Percentiles rank a stretch among this genome's conserved stretches.
These are phyloP conservation scores for Drosophila infuscata DNA, from an alignment of 2,888 invertebrate genomes.

Conservation along the genomic window DNA sequence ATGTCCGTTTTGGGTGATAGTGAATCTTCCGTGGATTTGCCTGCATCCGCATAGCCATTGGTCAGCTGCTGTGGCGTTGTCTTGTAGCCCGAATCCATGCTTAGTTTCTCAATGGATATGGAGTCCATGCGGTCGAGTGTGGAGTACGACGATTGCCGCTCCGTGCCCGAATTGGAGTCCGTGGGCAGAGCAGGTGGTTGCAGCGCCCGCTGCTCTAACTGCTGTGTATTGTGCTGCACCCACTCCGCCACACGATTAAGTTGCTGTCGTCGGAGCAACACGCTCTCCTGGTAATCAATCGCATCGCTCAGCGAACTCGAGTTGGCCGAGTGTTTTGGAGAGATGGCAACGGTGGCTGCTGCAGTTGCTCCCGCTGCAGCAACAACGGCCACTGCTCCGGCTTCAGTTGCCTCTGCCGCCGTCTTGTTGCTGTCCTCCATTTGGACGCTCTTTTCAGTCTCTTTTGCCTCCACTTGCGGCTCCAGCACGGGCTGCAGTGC, in stretches of 20 bases:
- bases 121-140: constrained; percentile 82
- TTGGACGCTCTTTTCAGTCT: constrained; percentile 56
- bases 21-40: constrained; percentile 81
- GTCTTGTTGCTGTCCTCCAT: constrained; percentile 23
- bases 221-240: constrained; percentile 89
- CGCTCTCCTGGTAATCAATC: constrained; percentile 85
- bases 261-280: constrained; percentile 88
- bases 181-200: constrained; percentile 61
- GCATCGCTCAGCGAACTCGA: constrained; percentile 83
- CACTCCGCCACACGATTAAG: constrained; percentile 91
- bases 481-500: constrained; percentile 70
- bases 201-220: constrained; percentile 82
- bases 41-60: constrained; percentile 72
- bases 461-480: constrained; percentile 70
- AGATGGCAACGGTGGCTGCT: constrained; percentile 38
- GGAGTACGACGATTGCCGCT: constrained; percentile 78
- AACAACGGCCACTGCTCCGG: background rate
- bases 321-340: constrained; percentile 81
- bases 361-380: background rate
- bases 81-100: constrained; percentile 84
- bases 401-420: background rate
- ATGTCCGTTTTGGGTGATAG: constrained; percentile 80
- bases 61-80: constrained; percentile 81
- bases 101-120: constrained; percentile 83
- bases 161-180: constrained; percentile 73